Conservation (phyloP, 2,888 invertebrate genomes). For the Conchocele bisecta region DNA sequence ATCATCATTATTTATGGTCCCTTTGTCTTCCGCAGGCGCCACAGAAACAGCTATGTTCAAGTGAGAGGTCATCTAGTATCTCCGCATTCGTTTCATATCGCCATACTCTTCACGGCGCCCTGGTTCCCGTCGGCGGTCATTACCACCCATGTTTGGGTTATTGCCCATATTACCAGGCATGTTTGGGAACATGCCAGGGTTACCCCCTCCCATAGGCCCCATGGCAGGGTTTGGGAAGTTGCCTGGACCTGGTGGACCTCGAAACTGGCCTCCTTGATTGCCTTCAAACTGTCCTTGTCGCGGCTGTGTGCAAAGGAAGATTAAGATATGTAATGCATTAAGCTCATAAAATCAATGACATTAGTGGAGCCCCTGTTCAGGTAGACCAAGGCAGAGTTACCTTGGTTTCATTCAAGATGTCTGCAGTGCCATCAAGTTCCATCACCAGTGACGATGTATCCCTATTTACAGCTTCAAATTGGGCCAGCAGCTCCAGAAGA, state of each 20-base stretch:
- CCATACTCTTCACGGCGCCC: conserved; percentile 48
- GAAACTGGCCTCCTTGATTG: conserved; percentile 49
- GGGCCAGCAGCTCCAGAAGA: too few species aligned
- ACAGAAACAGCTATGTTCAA: too few species aligned
- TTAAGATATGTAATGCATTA: too few species aligned
- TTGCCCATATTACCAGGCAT: conserved; percentile 35
- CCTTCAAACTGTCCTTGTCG: conserved; percentile 47
- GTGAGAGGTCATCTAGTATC: too few species aligned
- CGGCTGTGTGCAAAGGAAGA: conserved; percentile 34
- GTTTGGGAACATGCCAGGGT: conserved; percentile 36
- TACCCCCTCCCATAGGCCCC: conserved; percentile 47
- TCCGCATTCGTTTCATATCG: conserved; percentile 54
- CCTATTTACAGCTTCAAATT: too few species aligned
- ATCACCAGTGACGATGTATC: too few species aligned
- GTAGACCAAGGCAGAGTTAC: too few species aligned
- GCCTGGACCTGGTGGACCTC: conserved; percentile 35
- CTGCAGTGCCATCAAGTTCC: too few species aligned
- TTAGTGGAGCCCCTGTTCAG: too few species aligned
- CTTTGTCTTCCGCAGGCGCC: too few species aligned
- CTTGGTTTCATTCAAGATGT: too few species aligned
- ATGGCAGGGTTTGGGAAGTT: conserved; percentile 41
- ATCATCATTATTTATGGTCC: too few species aligned
- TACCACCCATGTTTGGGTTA: conserved; percentile 45
- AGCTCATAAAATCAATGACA: background rate
- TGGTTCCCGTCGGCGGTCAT: conserved; percentile 32